These are phyloP conservation scores for Edolisoma coerulescens DNA, from an alignment of 2,113 vertebrate species.

Conservation along the genomic window DNA sequence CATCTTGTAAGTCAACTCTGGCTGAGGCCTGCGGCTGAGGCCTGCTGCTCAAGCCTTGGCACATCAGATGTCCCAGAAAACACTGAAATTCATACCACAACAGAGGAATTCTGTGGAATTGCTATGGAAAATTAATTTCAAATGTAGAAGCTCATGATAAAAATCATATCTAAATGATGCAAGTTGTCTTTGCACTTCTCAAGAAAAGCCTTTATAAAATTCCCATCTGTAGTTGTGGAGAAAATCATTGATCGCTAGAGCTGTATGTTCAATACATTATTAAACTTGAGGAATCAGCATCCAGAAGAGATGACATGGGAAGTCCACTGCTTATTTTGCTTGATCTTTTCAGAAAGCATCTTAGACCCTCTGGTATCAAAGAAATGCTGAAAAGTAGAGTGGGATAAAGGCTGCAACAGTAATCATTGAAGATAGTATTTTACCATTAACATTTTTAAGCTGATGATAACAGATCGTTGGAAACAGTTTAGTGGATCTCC, in stretches of 20 bases:
- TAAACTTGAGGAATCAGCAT: neutral
- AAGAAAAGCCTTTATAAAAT: neutral
- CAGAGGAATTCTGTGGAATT: neutral
- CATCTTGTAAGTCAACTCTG: neutral
- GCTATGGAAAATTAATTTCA: neutral
- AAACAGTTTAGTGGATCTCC: neutral
- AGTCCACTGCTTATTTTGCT: neutral
- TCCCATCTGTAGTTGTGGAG: neutral
- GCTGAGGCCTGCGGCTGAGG: neutral
- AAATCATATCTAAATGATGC: neutral
- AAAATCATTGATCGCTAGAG: neutral
- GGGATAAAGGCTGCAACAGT: neutral
- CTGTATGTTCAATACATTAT: neutral
- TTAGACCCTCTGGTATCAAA: neutral
- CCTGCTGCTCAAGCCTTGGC: neutral
- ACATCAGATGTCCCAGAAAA: neutral
- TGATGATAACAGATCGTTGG: neutral
- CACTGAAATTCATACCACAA: neutral
- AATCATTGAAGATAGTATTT: neutral
- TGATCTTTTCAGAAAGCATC: neutral
- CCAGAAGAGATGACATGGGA: neutral
- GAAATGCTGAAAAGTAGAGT: neutral
- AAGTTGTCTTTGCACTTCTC: neutral
- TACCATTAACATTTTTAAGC: neutral
- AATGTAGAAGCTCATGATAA: neutral